Evolutionary conservation across 2,888 invertebrate genomes (phyloP).

Genomic region (Volucella inanis): DNA sequence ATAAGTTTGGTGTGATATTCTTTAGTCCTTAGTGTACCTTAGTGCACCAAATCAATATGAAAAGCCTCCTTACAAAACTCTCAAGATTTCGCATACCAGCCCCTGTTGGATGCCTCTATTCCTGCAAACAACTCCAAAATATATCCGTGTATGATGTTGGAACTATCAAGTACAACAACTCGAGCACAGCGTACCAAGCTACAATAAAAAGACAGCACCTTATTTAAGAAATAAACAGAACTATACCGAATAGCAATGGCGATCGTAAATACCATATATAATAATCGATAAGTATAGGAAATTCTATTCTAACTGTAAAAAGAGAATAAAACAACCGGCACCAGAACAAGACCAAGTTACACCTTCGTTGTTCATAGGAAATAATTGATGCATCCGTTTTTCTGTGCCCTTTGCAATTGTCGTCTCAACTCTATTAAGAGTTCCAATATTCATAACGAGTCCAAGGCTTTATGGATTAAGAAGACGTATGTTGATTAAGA

Average conservation of each 20-base stretch:
- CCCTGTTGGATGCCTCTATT: no score
- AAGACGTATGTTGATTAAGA: slow-evolving; percentile 78
- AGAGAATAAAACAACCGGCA: background rate
- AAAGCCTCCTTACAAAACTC: no score
- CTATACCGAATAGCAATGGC: background rate
- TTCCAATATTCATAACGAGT: slow-evolving; percentile 84
- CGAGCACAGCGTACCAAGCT: no score
- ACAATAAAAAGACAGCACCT: no score
- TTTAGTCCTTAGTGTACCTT: no score
- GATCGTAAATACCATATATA: background rate
- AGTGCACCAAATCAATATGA: no score
- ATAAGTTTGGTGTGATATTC: no score
- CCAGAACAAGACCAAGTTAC: background rate
- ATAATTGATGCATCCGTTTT: slow-evolving; percentile 83
- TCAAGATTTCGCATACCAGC: no score
- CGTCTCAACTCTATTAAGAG: slow-evolving; percentile 83
- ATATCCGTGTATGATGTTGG: no score
- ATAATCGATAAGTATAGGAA: slow-evolving; percentile 27
- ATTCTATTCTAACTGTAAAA: background rate
- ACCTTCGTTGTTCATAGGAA: slow-evolving; percentile 78
- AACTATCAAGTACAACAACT: no score
- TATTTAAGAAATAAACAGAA: no score
- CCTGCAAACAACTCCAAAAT: no score
- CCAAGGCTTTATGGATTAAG: slow-evolving; percentile 84
- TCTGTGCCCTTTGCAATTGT: slow-evolving; percentile 84